phyloP scores from a whole-genome alignment of 2,888 invertebrate genomes.

The Apodemia mormo region DNA sequence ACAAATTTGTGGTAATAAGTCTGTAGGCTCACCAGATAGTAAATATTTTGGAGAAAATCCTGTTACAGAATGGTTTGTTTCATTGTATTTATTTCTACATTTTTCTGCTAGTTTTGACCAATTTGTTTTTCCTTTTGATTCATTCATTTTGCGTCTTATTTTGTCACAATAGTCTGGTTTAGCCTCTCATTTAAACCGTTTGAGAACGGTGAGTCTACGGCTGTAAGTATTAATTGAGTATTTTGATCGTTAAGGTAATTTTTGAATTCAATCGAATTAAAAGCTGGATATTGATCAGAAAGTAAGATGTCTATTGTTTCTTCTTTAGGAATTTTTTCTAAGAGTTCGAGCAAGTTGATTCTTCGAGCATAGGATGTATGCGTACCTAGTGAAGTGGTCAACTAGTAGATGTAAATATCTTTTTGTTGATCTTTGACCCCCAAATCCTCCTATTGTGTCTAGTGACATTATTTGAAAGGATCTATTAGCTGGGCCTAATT shows the following conservation, averaged over 20 bases:
- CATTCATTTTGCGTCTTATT: slow-evolving; percentile 38
- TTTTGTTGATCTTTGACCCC: slow-evolving; percentile 43
- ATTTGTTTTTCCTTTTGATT: slow-evolving; percentile 31
- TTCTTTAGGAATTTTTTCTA: slow-evolving; percentile 23
- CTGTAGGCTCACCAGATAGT: slow-evolving; percentile 36
- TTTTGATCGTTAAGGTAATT: slow-evolving; percentile 22
- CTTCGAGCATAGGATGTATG: slow-evolving; percentile 37
- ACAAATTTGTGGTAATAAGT: slow-evolving; percentile 34
- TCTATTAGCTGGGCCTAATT: not conserved
- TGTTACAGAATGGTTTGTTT: slow-evolving; percentile 39
- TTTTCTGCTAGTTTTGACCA: slow-evolving; percentile 35
- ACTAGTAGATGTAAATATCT: slow-evolving; percentile 38
- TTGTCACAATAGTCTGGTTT: slow-evolving; percentile 38
- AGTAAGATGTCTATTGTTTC: slow-evolving; percentile 21
- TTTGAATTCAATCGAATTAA: slow-evolving; percentile 35
- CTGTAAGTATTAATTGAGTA: slow-evolving; percentile 41
- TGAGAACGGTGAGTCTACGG: slow-evolving; percentile 33
- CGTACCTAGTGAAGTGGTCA: slow-evolving; percentile 38
- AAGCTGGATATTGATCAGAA: slow-evolving; percentile 38
- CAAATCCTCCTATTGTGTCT: slow-evolving; percentile 34
- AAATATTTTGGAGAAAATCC: slow-evolving; percentile 39
- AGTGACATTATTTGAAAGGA: not conserved
- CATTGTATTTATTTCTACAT: slow-evolving; percentile 10
- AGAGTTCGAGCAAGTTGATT: slow-evolving; percentile 40
- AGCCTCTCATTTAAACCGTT: not conserved